These are phyloP conservation scores for Ametastegia equiseti DNA, from an alignment of 2,888 invertebrate species.

Conservation along the genomic window DNA sequence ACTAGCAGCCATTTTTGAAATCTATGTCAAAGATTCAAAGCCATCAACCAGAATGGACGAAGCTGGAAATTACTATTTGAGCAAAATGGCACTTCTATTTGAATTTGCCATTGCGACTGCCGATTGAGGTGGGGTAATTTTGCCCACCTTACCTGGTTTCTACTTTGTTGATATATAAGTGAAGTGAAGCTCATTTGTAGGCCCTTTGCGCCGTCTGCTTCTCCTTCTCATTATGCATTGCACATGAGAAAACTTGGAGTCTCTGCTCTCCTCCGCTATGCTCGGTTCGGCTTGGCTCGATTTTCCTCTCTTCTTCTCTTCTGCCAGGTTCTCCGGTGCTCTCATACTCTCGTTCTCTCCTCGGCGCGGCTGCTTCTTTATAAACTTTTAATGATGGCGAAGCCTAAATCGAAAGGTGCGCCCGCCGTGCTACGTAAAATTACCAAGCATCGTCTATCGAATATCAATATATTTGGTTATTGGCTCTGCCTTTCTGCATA, in stretches of 20 bases:
- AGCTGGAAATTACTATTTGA: not conserved
- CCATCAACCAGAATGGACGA: not conserved
- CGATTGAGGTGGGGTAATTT: slow-evolving; percentile 5
- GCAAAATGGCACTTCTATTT: slow-evolving; percentile 8
- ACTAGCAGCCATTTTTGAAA: no score
- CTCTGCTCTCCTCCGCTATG: slow-evolving; percentile 66
- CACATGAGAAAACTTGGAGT: slow-evolving; percentile 75
- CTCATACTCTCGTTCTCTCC: slow-evolving; percentile 59
- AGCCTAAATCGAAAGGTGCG: slow-evolving; percentile 71
- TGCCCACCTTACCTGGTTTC: slow-evolving; percentile 28
- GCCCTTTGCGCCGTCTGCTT: slow-evolving; percentile 72
- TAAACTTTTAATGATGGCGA: slow-evolving; percentile 76
- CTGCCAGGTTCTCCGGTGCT: no score
- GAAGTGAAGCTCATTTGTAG: slow-evolving; percentile 69
- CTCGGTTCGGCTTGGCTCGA: slow-evolving; percentile 63
- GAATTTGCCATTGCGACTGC: not conserved
- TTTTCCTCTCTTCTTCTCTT: slow-evolving; percentile 58
- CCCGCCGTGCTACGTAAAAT: slow-evolving; percentile 43
- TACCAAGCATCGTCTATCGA: slow-evolving; percentile 48
- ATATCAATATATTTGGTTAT: slow-evolving; percentile 48
- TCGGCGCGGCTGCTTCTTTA: slow-evolving; percentile 69
- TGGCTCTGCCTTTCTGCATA: slow-evolving; percentile 21
- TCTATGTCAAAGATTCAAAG: not conserved
- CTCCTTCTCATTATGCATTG: slow-evolving; percentile 74
- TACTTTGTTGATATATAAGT: slow-evolving; percentile 45